Evolutionary conservation across 1,140 invertebrate genomes (phyloP), one percentile per base, ranked within the genome.

Genomic region (Nilaparvata lugens): DNA sequence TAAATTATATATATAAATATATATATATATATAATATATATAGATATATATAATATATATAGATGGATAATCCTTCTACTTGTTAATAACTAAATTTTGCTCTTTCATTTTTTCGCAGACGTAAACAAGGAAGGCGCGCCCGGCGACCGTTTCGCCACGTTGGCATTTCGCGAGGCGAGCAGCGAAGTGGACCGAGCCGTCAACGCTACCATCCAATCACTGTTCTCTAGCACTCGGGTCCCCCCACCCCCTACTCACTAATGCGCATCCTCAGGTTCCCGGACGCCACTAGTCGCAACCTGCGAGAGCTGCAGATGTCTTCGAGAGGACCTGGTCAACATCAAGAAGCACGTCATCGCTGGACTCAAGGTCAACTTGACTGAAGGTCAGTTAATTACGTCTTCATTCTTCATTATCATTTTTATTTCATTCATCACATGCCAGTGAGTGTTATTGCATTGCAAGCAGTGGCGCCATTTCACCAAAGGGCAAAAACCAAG

Each of bases 291-390:
- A 53, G 45, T 11, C 23, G 93, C 53, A 85, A 89, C 69, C 72
- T 93, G 93, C 91, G 0, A 78, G 91, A 61, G 88, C 94, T 0
- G 90, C 91, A 0, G 95, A 98, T 78, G 86, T 97, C 53, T 97
- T 95, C 72, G 94, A 97, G 73, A 78, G 91, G 58, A 92, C 0
- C 73, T 97, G 51, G 78, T 89, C 6, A 91, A 94, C 67, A 87
- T 97, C n/a, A 79, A 86, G 62, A 82, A 81, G 60, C 87, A 91
- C 71, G 84, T 95, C 0, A 78, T 86, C 60, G 75, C 78, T 48
- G 92, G 91, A n/a, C 73, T 78, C 62, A 73, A 73, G 18, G 77
- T 82, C 64, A 78, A 81, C 63, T 61, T 79, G 5, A 68, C 68
- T 4, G 66, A 74, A 62, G 72, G 78, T 79, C 67, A 66, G 53